Evolutionary conservation across 2,888 invertebrate genomes (phyloP).

Genomic region (Oconnorella tubifera): DNA sequence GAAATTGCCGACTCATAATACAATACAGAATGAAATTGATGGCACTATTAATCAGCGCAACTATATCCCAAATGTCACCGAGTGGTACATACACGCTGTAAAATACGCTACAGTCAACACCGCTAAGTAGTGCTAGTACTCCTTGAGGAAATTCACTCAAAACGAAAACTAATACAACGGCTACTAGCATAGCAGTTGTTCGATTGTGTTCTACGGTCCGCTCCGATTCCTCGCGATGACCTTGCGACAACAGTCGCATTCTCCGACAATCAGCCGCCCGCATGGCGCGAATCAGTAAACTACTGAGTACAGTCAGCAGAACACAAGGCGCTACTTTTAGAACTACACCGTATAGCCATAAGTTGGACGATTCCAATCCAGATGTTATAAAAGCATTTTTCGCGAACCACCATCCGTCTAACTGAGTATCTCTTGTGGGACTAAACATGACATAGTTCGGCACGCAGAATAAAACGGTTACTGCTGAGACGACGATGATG

Average conservation of each 20-base stretch:
- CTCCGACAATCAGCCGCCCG: conserved; percentile 67
- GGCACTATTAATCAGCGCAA: conserved; percentile 85
- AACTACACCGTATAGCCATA: conserved; percentile 88
- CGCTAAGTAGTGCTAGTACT: conserved; percentile 66
- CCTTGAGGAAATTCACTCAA: conserved; percentile 86
- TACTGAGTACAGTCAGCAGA: conserved; percentile 70
- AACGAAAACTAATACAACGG: conserved; percentile 78
- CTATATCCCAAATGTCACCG: conserved; percentile 79
- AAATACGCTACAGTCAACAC: conserved; percentile 60
- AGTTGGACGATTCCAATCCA: conserved; percentile 64
- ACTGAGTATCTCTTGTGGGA: conserved; percentile 24
- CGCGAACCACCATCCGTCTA: conserved; percentile 43
- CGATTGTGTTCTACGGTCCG: conserved; percentile 61
- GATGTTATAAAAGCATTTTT: conserved; percentile 41
- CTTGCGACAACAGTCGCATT: conserved; percentile 52
- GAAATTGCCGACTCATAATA: conserved; percentile 88
- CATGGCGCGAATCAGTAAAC: conserved; percentile 73
- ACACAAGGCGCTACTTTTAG: conserved; percentile 89
- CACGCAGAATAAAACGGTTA: conserved; percentile 46
- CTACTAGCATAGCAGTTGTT: conserved; percentile 83
- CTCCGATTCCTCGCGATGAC: conserved; percentile 46
- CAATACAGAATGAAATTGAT: conserved; percentile 92
- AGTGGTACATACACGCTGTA: conserved; percentile 61
- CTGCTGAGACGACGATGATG: conserved; percentile 42
- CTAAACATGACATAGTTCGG: conserved; percentile 50